Conservation (phyloP, 2,113 vertebrate species). For the Oreochromis spilurus region DNA sequence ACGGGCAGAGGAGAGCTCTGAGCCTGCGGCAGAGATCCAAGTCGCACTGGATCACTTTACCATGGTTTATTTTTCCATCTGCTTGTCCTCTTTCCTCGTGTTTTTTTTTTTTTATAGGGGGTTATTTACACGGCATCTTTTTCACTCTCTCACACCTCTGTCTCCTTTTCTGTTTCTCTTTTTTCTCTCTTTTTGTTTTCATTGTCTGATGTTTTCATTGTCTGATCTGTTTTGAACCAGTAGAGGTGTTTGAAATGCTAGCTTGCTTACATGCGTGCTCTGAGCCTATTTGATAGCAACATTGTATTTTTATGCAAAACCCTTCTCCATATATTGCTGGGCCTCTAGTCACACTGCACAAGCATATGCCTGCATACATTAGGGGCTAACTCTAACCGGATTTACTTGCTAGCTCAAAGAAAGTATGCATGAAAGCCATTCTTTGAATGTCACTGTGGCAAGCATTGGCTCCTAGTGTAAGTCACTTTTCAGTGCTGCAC, state of each 20-base stretch:
- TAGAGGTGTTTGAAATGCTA: constrained; percentile 22
- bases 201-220: background rate
- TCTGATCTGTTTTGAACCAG: constrained; percentile 18
- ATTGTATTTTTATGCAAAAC: constrained; percentile 40
- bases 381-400: constrained; percentile 52
- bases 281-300: constrained; percentile 21
- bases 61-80: constrained; percentile 39
- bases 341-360: constrained; percentile 24
- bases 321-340: constrained; percentile 2
- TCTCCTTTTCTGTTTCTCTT: background rate
- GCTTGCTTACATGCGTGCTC: constrained; percentile 14
- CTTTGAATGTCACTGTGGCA: constrained; percentile 30
- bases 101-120: background rate
- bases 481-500: background rate
- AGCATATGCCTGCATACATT: constrained; percentile 53
- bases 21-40: constrained; percentile 43
- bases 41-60: constrained; percentile 42
- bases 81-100: constrained; percentile 17
- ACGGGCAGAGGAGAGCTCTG: constrained; percentile 1
- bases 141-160: background rate
- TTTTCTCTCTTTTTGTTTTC: background rate
- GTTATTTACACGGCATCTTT: constrained; percentile 1
- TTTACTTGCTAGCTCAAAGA: constrained; percentile 42
- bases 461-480: constrained; percentile 18
- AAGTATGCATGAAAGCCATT: constrained; percentile 25